A percentile compares a stretch with the other conserved stretches of the same genome.
These are phyloP conservation scores for Ammospiza nelsoni DNA, from an alignment of 2,113 vertebrate species.

Conservation along the genomic window DNA sequence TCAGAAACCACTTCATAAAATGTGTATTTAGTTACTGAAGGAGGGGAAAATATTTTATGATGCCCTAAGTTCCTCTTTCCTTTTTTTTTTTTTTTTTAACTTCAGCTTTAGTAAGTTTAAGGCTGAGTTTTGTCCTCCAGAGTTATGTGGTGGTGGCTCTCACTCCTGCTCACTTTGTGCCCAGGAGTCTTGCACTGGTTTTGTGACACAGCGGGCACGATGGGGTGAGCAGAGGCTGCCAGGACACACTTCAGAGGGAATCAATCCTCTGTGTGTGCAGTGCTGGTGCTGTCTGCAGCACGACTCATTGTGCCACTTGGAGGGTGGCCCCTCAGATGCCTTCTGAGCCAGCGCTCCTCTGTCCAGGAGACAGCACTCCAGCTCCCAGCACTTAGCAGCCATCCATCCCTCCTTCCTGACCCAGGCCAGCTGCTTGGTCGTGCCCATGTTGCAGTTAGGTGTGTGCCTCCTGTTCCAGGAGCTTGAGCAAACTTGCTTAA, in stretches of 20 bases:
- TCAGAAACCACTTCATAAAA: not conserved
- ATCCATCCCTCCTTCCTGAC: not conserved
- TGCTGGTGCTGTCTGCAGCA: not conserved
- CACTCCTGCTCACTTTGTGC: not conserved
- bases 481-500: not conserved
- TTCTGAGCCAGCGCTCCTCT: not conserved
- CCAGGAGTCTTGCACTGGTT: fast-evolving
- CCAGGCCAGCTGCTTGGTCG: fast-evolving
- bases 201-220: fast-evolving
- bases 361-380: not conserved
- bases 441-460: fast-evolving
- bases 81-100: not conserved
- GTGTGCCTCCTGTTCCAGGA: not conserved
- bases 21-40: not conserved
- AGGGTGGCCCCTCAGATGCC: not conserved
- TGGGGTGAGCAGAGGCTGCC: not conserved
- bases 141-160: not conserved
- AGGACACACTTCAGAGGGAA: not conserved
- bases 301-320: fast-evolving
- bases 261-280: not conserved
- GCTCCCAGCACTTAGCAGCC: not conserved
- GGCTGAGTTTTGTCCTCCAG: not conserved
- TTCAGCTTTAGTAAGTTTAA: not conserved
- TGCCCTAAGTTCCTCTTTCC: not conserved
- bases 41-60: not conserved